Base-by-base conservation (phyloP, 2,113 vertebrate species). In the Dicrurus megarhynchus region DNA sequence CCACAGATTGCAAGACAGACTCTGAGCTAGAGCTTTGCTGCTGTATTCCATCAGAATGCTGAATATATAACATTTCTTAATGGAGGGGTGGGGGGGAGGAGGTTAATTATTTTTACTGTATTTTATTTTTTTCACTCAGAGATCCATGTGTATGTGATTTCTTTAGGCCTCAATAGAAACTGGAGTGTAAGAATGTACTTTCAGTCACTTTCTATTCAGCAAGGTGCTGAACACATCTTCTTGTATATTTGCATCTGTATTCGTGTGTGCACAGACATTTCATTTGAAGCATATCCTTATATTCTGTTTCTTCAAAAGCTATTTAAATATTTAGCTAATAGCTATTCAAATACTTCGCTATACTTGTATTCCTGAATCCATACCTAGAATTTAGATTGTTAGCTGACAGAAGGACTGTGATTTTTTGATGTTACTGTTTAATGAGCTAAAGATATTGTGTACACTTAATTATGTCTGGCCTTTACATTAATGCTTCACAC, bases 81-180 rank as follows among this genome's bases (percentile, higher is more conserved):
- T 33, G 6, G 7, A n/a, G n/a, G 11, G 28, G 4, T 49, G 6
- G 8, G 7, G 7, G 8, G 3, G 12, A 24, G 5, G 5, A 35
- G 30, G 8, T 13, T 68, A 41, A 83, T 44, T 44, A 59, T 35
- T 41, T 84, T 74, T 59, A 50, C 4, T 44, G 3, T 35, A 28
- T 84, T 59, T 87, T 42, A 33, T 35, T 80, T 74, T 77, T 92
- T 13, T 67, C 32, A 17, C 47, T 77, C 44, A 70, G 33, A 84
- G 5, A 33, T 59, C 17, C 59, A 23, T 1, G 0, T 16, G 42
- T 46, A 24, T 11, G 10, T 50, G 22, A 67, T 80, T 91, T 87
- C 61, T 89, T 68, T 68, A 71, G 17, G 22, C 27, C 39, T 52
- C 41, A 68, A 6, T 74, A 47, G 23, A 91, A 68, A 63, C 30